Evolutionary conservation across 92 coral and sea anemone genomes (phyloP).

Genomic region (Siderastrea siderea): DNA sequence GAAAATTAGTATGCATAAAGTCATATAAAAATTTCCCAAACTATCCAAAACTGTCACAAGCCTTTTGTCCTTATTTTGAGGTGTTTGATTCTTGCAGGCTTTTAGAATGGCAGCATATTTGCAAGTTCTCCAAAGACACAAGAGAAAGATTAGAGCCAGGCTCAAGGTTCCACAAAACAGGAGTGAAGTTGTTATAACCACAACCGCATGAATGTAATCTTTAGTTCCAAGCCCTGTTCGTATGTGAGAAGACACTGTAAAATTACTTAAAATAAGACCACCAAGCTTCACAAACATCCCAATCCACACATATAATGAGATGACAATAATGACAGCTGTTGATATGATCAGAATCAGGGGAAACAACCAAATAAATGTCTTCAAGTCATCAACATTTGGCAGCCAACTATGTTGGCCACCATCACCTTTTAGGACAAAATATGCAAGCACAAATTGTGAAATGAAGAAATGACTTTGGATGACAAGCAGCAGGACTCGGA

Average conservation of each 20-base stretch:
- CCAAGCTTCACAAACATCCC: slow-evolving; percentile 71
- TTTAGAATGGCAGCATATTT: slow-evolving; percentile 63
- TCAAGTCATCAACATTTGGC: slow-evolving; percentile 79
- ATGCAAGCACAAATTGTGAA: slow-evolving; percentile 83
- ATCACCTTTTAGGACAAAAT: slow-evolving; percentile 72
- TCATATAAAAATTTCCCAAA: slow-evolving; percentile 69
- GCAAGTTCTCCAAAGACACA: slow-evolving; percentile 74
- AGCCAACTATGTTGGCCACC: slow-evolving; percentile 89
- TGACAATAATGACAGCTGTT: slow-evolving; percentile 74
- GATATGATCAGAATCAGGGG: slow-evolving; percentile 76
- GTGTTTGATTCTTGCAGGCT: slow-evolving; percentile 45
- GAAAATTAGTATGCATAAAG: slow-evolving; percentile 69
- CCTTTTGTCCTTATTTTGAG: slow-evolving; percentile 38
- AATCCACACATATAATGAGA: slow-evolving; percentile 82
- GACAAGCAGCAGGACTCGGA: slow-evolving; percentile 83
- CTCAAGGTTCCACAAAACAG: slow-evolving; percentile 80
- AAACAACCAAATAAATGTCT: slow-evolving; percentile 87
- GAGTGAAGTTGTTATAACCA: slow-evolving; percentile 56
- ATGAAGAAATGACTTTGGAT: slow-evolving; percentile 85
- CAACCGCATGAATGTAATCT: slow-evolving; percentile 56
- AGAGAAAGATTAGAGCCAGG: slow-evolving; percentile 66
- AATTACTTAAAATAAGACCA: slow-evolving; percentile 60
- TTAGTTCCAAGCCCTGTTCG: slow-evolving; percentile 39
- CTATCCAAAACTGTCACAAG: slow-evolving; percentile 51
- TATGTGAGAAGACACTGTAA: slow-evolving; percentile 25